phyloP scores from a whole-genome alignment of 2,888 invertebrate genomes.

The Phalangium opilio region DNA sequence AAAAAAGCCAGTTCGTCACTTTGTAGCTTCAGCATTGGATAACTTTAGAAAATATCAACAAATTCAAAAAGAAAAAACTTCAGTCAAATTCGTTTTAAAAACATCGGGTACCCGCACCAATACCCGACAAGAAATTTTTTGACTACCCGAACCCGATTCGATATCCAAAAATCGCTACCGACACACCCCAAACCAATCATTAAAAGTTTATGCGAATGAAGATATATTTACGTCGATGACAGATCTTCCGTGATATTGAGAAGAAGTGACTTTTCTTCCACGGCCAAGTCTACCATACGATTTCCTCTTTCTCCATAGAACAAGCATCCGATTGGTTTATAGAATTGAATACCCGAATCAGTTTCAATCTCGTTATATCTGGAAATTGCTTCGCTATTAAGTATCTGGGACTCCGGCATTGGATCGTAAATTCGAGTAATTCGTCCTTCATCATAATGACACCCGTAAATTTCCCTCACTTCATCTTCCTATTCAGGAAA shows the following conservation, averaged over 20 bases:
- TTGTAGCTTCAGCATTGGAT: conserved; percentile 7
- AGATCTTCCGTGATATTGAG: too few relatives aligned
- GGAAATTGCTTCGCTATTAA: conserved; percentile 2
- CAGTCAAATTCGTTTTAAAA: too few relatives aligned
- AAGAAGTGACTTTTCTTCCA: too few relatives aligned
- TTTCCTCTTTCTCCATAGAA: background rate
- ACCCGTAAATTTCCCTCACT: conserved; percentile 5
- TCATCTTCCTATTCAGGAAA: conserved; percentile 4
- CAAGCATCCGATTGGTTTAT: conserved; percentile 6
- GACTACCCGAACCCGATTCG: too few relatives aligned
- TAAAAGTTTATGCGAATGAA: too few relatives aligned
- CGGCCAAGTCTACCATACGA: too few relatives aligned
- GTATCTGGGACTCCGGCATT: background rate
- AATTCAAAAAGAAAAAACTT: too few relatives aligned
- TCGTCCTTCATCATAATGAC: conserved; percentile 14
- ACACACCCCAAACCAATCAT: too few relatives aligned
- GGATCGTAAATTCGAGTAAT: background rate
- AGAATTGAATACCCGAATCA: conserved; percentile 11
- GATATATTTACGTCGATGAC: too few relatives aligned
- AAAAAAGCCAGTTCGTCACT: background rate
- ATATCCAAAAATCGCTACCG: too few relatives aligned
- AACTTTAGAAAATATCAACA: conserved; percentile 2
- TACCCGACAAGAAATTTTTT: too few relatives aligned
- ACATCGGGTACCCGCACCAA: too few relatives aligned
- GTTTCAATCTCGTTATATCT: conserved; percentile 8